Conservation (phyloP, 2,888 invertebrate species). For the Gandaritis pyraliata region DNA sequence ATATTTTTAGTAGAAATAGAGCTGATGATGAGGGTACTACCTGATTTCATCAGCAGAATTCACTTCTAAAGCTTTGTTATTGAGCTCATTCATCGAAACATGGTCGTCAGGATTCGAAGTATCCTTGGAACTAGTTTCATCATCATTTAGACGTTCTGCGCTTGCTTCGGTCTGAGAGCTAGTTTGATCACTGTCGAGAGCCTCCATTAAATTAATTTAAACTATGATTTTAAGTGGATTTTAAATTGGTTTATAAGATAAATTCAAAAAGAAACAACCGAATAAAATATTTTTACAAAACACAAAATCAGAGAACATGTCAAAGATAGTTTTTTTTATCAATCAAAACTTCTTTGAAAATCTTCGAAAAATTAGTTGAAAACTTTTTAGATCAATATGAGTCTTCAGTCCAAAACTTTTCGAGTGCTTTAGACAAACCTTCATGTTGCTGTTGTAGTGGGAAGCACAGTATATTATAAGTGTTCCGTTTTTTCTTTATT, state of each 20-base stretch:
- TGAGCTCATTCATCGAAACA: neutral
- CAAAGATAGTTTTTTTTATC: no score
- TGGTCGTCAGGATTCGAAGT: neutral
- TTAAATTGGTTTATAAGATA: neutral
- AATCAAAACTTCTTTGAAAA: no score
- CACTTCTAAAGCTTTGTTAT: slow-evolving; percentile 15
- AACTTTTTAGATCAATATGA: no score
- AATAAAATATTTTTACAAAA: slow-evolving; percentile 1
- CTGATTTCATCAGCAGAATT: slow-evolving; percentile 31
- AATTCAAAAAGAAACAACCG: neutral
- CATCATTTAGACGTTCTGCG: neutral
- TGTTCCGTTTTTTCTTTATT: no score
- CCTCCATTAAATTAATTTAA: neutral
- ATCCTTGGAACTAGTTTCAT: slow-evolving; percentile 3
- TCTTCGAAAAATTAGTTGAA: no score
- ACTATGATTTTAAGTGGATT: neutral
- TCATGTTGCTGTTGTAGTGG: no score
- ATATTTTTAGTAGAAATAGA: no score
- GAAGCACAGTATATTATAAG: no score
- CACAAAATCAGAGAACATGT: neutral
- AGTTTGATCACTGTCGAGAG: neutral
- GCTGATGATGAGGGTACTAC: no score
- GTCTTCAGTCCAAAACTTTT: no score
- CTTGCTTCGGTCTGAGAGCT: slow-evolving; percentile 1
- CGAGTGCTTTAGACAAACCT: no score